These are phyloP conservation scores for Antitype chi DNA, from an alignment of 2,888 invertebrate genomes.

Conservation along the genomic window DNA sequence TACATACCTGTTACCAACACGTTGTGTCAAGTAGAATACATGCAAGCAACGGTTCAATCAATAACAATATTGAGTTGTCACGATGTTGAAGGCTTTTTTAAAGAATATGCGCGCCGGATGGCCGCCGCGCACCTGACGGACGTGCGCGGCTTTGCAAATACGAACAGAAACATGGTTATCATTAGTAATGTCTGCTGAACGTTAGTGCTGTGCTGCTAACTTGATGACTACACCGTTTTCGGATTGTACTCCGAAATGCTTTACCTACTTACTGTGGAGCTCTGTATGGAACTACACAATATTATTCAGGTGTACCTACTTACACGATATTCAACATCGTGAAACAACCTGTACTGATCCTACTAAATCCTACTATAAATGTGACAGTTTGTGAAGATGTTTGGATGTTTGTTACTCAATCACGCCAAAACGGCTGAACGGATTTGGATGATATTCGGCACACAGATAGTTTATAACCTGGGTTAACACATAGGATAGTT, in stretches of 20 bases:
- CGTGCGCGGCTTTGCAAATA: slow-evolving; percentile 76
- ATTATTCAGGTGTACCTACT: slow-evolving; percentile 3
- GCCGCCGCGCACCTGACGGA: slow-evolving; percentile 70
- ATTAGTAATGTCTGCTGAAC: slow-evolving; percentile 61
- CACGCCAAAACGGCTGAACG: too few species aligned
- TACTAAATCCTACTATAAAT: too few species aligned
- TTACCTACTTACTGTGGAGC: slow-evolving; percentile 9
- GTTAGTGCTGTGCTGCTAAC: slow-evolving; percentile 50
- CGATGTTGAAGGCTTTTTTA: slow-evolving; percentile 67
- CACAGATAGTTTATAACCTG: too few species aligned
- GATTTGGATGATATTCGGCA: too few species aligned
- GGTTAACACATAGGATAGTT: too few species aligned
- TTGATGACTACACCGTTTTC: slow-evolving; percentile 33
- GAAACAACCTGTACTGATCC: too few species aligned
- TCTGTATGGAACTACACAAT: slow-evolving; percentile 37
- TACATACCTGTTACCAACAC: background rate
- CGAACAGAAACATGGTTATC: slow-evolving; percentile 64
- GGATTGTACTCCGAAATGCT: slow-evolving; percentile 28
- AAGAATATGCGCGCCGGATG: slow-evolving; percentile 77
- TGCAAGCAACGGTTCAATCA: slow-evolving; percentile 67
- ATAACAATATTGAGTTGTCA: slow-evolving; percentile 73
- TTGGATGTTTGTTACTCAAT: too few species aligned
- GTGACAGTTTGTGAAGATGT: too few species aligned
- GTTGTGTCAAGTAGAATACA: slow-evolving; percentile 56
- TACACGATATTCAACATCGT: background rate